Evolutionary conservation across 2,113 vertebrate species (phyloP).

Genomic region (Capreolus pygargus): DNA sequence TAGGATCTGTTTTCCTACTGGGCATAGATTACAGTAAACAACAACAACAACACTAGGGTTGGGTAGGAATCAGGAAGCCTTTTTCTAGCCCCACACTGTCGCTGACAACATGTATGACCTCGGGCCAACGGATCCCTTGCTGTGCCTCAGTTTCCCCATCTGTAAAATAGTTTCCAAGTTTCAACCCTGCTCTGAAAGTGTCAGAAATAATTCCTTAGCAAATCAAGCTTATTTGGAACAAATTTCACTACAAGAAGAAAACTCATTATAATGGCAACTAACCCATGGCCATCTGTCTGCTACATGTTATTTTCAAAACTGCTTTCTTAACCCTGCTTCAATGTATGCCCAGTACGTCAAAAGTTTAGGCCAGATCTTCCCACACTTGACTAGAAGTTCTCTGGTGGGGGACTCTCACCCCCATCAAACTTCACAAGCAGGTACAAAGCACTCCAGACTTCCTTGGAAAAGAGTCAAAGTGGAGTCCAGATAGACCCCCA

Average conservation of each 20-base stretch:
- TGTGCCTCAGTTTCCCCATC: slow-evolving; percentile 50
- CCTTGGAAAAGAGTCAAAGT: not conserved
- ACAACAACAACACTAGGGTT: not conserved
- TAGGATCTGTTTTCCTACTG: not conserved
- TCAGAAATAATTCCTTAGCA: not conserved
- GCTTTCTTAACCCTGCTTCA: not conserved
- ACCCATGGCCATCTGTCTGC: not conserved
- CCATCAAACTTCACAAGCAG: not conserved
- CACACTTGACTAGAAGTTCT: not conserved
- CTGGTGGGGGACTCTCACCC: not conserved
- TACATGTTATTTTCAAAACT: slow-evolving; percentile 20
- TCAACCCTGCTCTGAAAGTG: slow-evolving; percentile 14
- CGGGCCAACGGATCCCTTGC: not conserved
- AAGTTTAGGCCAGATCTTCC: not conserved
- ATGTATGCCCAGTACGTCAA: not conserved
- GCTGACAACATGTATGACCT: not conserved
- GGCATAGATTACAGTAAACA: not conserved
- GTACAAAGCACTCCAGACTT: not conserved
- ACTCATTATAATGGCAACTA: not conserved
- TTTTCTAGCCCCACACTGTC: not conserved
- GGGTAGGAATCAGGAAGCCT: not conserved
- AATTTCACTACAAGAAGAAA: slow-evolving; percentile 30
- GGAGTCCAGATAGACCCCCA: not conserved
- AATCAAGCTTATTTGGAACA: not conserved
- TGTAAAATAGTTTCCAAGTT: not conserved